Base-by-base conservation (phyloP, 2,113 vertebrate genomes). In the Haemorhous mexicanus region DNA sequence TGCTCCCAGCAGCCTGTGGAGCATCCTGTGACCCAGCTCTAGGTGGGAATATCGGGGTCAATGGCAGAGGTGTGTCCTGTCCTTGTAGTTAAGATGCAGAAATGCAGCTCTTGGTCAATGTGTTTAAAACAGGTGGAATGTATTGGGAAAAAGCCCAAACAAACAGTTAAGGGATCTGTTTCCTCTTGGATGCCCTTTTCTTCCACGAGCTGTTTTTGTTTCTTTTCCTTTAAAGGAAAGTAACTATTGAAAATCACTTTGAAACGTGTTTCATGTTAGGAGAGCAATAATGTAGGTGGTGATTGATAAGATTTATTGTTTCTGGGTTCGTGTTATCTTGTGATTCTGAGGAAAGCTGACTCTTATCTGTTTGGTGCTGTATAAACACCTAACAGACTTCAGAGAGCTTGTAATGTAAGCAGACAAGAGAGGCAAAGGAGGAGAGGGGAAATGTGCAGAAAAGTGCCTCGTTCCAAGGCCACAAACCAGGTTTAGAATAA, bases 1-100 rank as follows among this genome's bases (percentile, higher is more conserved):
- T 26, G 39, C 21, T 53, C 21, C 17, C 59, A 49, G 95, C 15
- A 33, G 0, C 0, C 9, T 5, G 69, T 6, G 11, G 78, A 64
- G 49, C 41, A n/a, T 35, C 37, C 37, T 5, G 1, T 3, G 70
- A 23, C 15, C 17, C 63, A 19, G 46, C 55, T 47, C 41, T 1
- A n/a, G 47, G 63, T 69, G 49, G 6, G 44, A 52, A 27, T 26
- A 15, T 13, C 0, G 0, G 37, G 44, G 16, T 61, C 23, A 14
- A 0, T 2, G 39, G 37, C 44, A 53, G 49, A 50, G 30, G 1
- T 28, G 7, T 23, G 3, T 18, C 6, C 1, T 33, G 17, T 10
- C 17, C 17, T 7, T 1, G 1, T 5, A 3, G 5, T 0, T 1
- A 1, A 44, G 23, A 39, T 4, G 5, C 0, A 35, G 66, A 73